A percentile compares a stretch with the other conserved stretches of the same genome.
phyloP scores from a whole-genome alignment of 2,113 vertebrate genomes.

The Phycodurus eques region DNA sequence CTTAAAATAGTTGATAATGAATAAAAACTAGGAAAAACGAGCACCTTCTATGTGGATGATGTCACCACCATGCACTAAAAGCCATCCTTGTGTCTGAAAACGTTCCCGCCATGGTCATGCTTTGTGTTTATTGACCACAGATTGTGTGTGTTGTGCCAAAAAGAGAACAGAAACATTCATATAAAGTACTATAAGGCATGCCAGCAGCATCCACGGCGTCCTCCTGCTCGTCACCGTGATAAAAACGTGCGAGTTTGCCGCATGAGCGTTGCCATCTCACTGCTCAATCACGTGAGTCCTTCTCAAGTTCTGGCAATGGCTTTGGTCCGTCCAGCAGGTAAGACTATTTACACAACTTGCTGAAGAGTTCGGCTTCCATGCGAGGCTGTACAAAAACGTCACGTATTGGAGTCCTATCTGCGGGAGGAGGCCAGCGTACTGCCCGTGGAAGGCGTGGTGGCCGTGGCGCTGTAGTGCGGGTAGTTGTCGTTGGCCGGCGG shows the following conservation, averaged over 20 bases:
- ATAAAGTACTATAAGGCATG: constrained; percentile 69
- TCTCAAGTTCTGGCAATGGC: constrained; percentile 42
- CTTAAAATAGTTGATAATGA: not conserved
- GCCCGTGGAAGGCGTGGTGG: constrained; percentile 60
- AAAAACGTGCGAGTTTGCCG: not conserved
- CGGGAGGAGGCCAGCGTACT: constrained; percentile 57
- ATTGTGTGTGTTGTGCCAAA: constrained; percentile 5
- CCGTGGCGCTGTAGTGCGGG: constrained; percentile 77
- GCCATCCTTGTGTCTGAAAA: constrained; percentile 26
- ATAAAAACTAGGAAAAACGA: not conserved
- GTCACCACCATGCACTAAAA: constrained; percentile 8
- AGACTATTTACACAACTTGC: constrained; percentile 32
- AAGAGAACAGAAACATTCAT: constrained; percentile 43
- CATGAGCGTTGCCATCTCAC: not conserved
- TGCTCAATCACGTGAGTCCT: constrained; percentile 32
- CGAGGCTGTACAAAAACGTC: constrained; percentile 55
- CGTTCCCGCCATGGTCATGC: constrained; percentile 30
- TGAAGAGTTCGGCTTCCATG: constrained; percentile 46
- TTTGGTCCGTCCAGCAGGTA: constrained; percentile 66
- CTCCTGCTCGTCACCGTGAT: constrained; percentile 26
- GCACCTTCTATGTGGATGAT: not conserved
- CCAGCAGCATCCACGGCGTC: constrained; percentile 37
- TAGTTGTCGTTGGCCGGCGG: constrained; percentile 70
- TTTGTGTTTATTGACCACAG: constrained; percentile 43
- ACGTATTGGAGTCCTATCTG: constrained; percentile 69